Evolutionary conservation across 1,140 invertebrate genomes (phyloP).

Genomic region (Brachionus plicatilis): DNA sequence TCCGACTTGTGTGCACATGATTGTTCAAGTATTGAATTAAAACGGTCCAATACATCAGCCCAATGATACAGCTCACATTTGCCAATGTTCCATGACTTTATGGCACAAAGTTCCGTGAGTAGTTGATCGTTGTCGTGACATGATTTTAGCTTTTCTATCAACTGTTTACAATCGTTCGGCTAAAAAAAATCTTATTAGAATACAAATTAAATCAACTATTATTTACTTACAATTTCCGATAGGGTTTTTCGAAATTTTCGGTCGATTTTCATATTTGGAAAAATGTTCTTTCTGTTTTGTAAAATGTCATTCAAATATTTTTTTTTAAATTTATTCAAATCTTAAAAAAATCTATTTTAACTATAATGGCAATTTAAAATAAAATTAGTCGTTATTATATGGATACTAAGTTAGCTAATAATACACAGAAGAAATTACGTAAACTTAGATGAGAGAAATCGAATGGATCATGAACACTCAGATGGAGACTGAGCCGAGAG

Average conservation of each 20-base stretch:
- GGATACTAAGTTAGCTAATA: background rate
- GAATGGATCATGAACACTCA: background rate
- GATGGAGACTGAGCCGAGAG: background rate
- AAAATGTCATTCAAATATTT: background rate
- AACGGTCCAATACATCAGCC: slow-evolving; percentile 77
- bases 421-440: background rate
- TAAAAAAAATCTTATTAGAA: slow-evolving; percentile 46
- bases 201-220: background rate
- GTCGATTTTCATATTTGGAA: slow-evolving; percentile 72
- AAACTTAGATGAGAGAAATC: background rate
- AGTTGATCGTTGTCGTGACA: slow-evolving; percentile 64
- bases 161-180: slow-evolving; percentile 72
- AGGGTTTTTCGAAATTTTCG: slow-evolving; percentile 78
- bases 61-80: slow-evolving; percentile 85
- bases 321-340: background rate
- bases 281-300: background rate
- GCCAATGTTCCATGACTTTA: slow-evolving; percentile 79
- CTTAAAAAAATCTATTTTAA: background rate
- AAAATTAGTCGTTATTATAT: background rate
- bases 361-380: background rate
- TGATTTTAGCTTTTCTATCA: slow-evolving; percentile 71
- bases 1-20: slow-evolving; percentile 64
- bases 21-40: slow-evolving; percentile 73
- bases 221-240: slow-evolving; percentile 70
- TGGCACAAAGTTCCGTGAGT: slow-evolving; percentile 66